These are phyloP conservation scores for Callyntrura guangdongensis DNA, from an alignment of 2,888 invertebrate genomes.

Conservation along the genomic window DNA sequence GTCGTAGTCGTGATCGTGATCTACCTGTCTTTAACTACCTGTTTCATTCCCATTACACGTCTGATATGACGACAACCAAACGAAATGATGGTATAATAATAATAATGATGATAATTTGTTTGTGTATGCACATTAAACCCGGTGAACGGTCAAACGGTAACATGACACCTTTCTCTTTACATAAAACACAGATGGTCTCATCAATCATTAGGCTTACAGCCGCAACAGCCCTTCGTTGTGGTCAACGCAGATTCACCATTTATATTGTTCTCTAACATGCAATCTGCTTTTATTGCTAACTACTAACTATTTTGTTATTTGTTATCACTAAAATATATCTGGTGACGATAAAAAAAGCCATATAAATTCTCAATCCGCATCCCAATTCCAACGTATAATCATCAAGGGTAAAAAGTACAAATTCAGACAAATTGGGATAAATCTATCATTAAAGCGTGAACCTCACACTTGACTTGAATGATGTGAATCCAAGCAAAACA, in stretches of 20 bases:
- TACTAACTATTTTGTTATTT: neutral
- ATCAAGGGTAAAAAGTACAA: constrained; percentile 22
- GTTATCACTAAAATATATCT: neutral
- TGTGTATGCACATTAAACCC: neutral
- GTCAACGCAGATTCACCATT: no score
- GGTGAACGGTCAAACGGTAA: constrained; percentile 24
- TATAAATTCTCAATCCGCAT: constrained; percentile 10
- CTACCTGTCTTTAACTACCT: neutral
- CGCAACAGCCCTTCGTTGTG: no score
- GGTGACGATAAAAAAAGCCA: neutral
- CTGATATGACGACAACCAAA: neutral
- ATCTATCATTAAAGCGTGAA: constrained; percentile 24
- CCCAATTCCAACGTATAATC: neutral
- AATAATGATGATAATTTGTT: neutral
- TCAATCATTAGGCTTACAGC: neutral
- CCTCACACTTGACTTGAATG: constrained; percentile 21
- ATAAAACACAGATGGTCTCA: neutral
- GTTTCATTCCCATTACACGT: neutral
- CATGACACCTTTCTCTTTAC: constrained; percentile 51
- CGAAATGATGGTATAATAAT: neutral
- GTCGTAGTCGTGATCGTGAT: constrained; percentile 29
- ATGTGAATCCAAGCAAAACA: constrained; percentile 31
- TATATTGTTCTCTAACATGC: neutral
- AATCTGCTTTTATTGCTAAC: neutral
- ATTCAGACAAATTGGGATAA: constrained; percentile 40